Evolutionary conservation across 2,888 invertebrate species (phyloP), one percentile per base, ranked within the genome.

Genomic region (Selenia dentaria): DNA sequence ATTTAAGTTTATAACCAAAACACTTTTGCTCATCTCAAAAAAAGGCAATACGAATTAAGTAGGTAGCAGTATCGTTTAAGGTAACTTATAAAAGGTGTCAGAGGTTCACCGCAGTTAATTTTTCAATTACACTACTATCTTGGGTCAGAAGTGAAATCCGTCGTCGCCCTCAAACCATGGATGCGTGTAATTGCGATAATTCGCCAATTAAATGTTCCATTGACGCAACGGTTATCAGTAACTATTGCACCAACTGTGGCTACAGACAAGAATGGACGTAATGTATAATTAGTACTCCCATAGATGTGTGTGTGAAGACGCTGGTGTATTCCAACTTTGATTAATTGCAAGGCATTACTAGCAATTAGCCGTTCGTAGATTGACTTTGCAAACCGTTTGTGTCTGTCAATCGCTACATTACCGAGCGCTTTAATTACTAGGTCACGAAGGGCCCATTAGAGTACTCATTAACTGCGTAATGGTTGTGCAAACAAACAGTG

Each of bases 131-230:
- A 64, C 73, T 70, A 75, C 74, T 74, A 70, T 68, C 70, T 76
- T 71, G 68, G 84, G 84, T 82, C 83, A 82, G 73, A 82, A 86
- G 86, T 77, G 86, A 88, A 88, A 88, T 83, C 86, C 18, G 36
- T 76, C 70, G 71, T 74, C 72, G 85, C 81, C 82, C 83, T 80
- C 78, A 76, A 83, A 81, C 73, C 79, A 79, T 75, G 84, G 86
- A 85, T 80, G 88, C 89, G 83, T 87, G 83, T 88, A 87, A 89
- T 89, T 87, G 86, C 69, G 66, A 70, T 81, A 85, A 82, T 72
- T 71, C 61, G 64, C 64, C 78, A 86, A 88, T 87, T 86, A 88
- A 70, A 66, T 62, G 71, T 74, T 74, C 67, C 70, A 28, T 65
- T 75, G 69, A 77, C 73, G 77, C 70, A 77, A 80, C 72, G 50